Evolutionary conservation across 2,888 invertebrate species (phyloP), one percentile per base, ranked within the genome.

Genomic region (Andricus quercusramuli): DNA sequence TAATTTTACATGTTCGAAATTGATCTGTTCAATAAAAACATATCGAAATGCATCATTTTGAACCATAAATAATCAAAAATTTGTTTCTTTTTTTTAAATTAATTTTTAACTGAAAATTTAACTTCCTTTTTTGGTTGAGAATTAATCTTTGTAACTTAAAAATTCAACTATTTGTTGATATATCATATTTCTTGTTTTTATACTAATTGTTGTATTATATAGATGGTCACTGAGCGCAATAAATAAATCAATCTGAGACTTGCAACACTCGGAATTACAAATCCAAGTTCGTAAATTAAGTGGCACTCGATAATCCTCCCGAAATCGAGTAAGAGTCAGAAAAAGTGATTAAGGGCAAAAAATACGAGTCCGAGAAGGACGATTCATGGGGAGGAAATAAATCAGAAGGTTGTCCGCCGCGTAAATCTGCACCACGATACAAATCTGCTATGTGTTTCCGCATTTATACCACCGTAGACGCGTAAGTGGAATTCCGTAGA

Each of bases 351-450:
- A 74, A 56, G 74, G n/a, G 32, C 74, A 74, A 74, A 56, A 74
- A 56, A 37, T 51, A 13, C 51, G 25, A 70, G 47, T 47, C 51
- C 51, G 37, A 56, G 56, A 74, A 74, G 15, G 32, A 74, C 56
- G 74, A 74, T 74, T 74, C 74, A 56, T 74, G 56, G 32, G n/a
- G 13, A 56, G 74, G 11, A 78, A 79, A 83, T 84, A 83, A 83
- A 83, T 82, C 83, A 82, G 80, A 77, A 68, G 67, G 44, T 51
- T 68, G 78, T 64, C 32, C 29, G 77, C 79, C 78, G 80, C 66
- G 83, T 82, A 84, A 83, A 84, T 83, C 80, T 84, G 67, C 76
- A 78, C 79, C 79, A 22, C n/a, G 83, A 84, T 84, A 84, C 79
- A 82, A 83, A 84, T 84, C 83, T 84, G 68, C 77, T 70, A 29